phyloP scores from a whole-genome alignment of 2,888 invertebrate species.

The Lagria hirta region DNA sequence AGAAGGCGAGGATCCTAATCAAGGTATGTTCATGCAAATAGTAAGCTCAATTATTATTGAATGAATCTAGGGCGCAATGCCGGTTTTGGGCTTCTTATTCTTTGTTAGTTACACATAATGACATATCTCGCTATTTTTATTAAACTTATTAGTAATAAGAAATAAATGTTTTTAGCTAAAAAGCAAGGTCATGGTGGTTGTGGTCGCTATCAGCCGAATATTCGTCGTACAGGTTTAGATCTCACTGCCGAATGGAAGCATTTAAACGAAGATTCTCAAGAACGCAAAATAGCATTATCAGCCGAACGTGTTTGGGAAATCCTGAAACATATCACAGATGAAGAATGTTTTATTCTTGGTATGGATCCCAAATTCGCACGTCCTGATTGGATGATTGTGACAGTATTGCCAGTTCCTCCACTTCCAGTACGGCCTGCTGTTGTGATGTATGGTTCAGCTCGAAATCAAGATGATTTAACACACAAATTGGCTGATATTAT shows the following conservation, averaged over 20 bases:
- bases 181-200: constrained; percentile 90
- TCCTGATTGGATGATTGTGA: constrained; percentile 99
- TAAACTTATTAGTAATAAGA: background rate
- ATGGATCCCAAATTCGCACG: constrained; percentile 98
- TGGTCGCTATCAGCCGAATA: constrained; percentile 95
- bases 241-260: constrained; percentile 98
- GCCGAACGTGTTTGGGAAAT: constrained; percentile 98
- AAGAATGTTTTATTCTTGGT: constrained; percentile 90
- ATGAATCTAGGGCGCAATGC: too few relatives aligned
- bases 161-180: constrained; percentile 43
- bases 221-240: constrained; percentile 87
- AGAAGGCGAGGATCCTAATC: constrained; percentile 65
- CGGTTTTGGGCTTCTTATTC: too few relatives aligned
- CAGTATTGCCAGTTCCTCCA: constrained; percentile 96
- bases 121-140: background rate
- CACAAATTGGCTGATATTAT: constrained; percentile 99
- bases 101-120: constrained; percentile 1
- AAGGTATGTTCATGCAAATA: constrained; percentile 48
- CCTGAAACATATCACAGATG: constrained; percentile 92
- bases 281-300: constrained; percentile 89
- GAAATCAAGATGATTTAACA: constrained; percentile 98
- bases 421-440: constrained; percentile 95
- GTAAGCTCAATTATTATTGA: too few relatives aligned
- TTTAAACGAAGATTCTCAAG: constrained; percentile 97
- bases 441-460: constrained; percentile 98